Percentiles rank a stretch among this genome's conserved stretches.
Evolutionary conservation across 1,140 invertebrate species (phyloP).

Genomic region (Eumaeus atala): DNA sequence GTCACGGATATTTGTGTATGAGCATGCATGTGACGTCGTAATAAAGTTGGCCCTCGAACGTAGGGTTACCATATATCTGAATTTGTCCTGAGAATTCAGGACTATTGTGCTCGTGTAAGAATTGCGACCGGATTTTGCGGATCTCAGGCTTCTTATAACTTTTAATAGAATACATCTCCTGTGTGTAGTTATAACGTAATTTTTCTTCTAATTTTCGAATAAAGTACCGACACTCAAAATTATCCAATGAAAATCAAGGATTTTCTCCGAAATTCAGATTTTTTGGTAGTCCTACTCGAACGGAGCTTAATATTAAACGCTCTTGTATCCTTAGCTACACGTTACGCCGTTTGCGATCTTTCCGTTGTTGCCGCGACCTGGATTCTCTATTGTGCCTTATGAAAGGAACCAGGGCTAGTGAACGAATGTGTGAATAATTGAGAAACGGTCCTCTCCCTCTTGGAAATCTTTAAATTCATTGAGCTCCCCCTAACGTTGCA

Average conservation of each 20-base stretch:
- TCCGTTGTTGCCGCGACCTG: slow-evolving; percentile 60
- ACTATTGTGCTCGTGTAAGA: too few species aligned
- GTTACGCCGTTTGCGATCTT: slow-evolving; percentile 58
- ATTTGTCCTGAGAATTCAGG: too few species aligned
- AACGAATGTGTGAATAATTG: slow-evolving; percentile 66
- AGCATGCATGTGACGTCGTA: slow-evolving; percentile 39
- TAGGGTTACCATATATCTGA: slow-evolving; percentile 8
- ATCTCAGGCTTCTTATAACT: too few species aligned
- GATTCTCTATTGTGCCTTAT: slow-evolving; percentile 59
- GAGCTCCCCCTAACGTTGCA: slow-evolving; percentile 27
- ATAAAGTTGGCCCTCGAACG: slow-evolving; percentile 33
- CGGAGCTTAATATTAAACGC: slow-evolving; percentile 50
- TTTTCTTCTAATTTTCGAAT: too few species aligned
- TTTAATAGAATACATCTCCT: too few species aligned
- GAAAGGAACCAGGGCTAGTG: slow-evolving; percentile 57
- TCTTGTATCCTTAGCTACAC: slow-evolving; percentile 43
- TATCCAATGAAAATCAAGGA: too few species aligned
- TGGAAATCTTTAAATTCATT: slow-evolving; percentile 57
- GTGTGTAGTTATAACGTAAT: too few species aligned
- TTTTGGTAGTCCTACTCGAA: slow-evolving; percentile 19
- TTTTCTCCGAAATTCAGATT: too few species aligned
- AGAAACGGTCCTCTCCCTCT: slow-evolving; percentile 41
- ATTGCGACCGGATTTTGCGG: too few species aligned
- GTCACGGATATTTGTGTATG: slow-evolving; percentile 27
- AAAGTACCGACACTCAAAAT: too few species aligned